Evolutionary conservation across 2,113 vertebrate genomes (phyloP), one percentile per base, ranked within the genome.

Genomic region (Salminus brasiliensis): DNA sequence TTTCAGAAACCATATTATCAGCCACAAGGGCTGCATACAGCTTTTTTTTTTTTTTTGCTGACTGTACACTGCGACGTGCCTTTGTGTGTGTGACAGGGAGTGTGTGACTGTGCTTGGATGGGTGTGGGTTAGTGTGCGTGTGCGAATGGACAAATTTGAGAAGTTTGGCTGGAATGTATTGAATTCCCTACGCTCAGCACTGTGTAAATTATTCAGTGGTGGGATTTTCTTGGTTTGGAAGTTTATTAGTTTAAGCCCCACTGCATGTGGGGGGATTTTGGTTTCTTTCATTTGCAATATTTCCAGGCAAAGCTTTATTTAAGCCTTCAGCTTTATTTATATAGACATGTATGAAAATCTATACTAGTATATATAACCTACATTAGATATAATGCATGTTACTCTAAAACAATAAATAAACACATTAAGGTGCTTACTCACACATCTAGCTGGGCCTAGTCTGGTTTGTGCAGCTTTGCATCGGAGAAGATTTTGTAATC

Each of bases 131-230:
- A 29, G 45, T 32, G 62, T 55, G 32, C 39, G 36, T 53, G 63
- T 41, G 66, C 57, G 52, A 72, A 66, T 45, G 59, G 72, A 68
- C 76, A 79, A 29, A 81, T 68, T 45, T 78, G 82, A 73, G 80
- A 82, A 78, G 21, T 84, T 84, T 82, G 72, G 29, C 83, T 77
- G 69, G 52, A 75, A 60, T 69, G 83, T 79, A 85, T 87, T 81
- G 67, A 79, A 87, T 87, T 85, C 81, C 76, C 62, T 59, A 63
- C 52, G 41, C 79, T 85, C 83, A 87, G 85, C 85, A 79, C 41
- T 41, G 60, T 25, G 66, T 87, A 81, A 87, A 87, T 87, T 81
- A 87, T 87, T 87, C 65, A 87, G 72, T 78, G 52, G 66, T 60
- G 55, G 66, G 66, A 72, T 66, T 81, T 73, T 80, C 47, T 45